These are phyloP conservation scores for Pemphigus obesinymphae DNA, from an alignment of 1,140 invertebrate species.

Conservation along the genomic window DNA sequence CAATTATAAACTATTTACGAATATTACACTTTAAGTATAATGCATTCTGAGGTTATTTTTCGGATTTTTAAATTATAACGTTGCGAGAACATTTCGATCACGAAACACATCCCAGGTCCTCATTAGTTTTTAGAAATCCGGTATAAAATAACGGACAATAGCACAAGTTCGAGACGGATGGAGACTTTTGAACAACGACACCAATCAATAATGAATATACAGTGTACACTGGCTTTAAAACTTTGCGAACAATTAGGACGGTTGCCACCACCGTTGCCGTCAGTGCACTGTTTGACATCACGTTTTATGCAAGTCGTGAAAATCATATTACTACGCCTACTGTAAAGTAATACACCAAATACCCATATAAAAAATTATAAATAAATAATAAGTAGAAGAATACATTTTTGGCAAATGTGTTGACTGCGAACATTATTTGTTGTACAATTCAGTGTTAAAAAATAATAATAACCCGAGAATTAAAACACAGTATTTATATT, in stretches of 20 bases:
- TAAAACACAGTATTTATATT: too few species aligned
- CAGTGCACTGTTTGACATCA: background rate
- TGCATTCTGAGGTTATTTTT: too few species aligned
- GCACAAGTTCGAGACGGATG: too few species aligned
- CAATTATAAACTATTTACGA: too few species aligned
- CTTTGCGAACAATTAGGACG: background rate
- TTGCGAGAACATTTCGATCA: too few species aligned
- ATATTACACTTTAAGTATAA: too few species aligned
- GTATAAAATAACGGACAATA: background rate
- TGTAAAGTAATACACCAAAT: background rate
- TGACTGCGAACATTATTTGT: background rate
- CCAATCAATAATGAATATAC: constrained; percentile 5
- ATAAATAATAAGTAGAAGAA: background rate
- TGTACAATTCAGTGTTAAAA: too few species aligned
- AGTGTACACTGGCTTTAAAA: background rate
- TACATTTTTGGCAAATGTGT: background rate
- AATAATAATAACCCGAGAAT: too few species aligned
- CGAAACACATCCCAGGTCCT: too few species aligned
- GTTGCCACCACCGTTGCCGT: background rate
- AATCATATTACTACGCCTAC: background rate
- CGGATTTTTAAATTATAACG: too few species aligned
- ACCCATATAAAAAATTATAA: background rate
- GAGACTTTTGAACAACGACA: background rate
- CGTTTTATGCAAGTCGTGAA: background rate
- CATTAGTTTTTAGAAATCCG: background rate